These are phyloP conservation scores for Oryzias melastigma DNA, from an alignment of 2,113 vertebrate species.

Conservation along the genomic window DNA sequence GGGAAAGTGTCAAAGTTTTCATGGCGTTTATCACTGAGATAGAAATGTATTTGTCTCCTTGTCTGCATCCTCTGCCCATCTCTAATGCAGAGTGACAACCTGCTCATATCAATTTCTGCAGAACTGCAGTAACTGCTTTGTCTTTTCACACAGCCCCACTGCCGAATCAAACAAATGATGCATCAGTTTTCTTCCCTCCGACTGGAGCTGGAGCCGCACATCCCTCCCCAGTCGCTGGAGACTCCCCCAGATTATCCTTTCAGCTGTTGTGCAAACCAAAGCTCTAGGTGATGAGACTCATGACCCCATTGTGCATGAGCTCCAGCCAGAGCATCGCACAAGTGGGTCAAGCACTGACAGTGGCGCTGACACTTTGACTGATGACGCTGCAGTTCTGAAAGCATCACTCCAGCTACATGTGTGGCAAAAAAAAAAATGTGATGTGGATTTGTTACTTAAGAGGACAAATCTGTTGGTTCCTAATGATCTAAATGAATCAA, in stretches of 20 bases:
- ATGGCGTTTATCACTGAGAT: constrained; percentile 23
- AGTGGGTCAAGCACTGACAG: constrained; percentile 52
- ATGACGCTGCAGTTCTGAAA: constrained; percentile 6
- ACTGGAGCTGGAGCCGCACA: constrained; percentile 11
- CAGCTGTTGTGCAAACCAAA: constrained; percentile 27
- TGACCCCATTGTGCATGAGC: constrained; percentile 57
- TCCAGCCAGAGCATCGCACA: constrained; percentile 48
- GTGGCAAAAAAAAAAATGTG: background rate
- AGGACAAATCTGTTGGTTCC: too few species aligned
- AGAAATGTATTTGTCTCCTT: constrained; percentile 27
- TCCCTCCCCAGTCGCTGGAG: constrained; percentile 8
- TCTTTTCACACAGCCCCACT: constrained; percentile 15
- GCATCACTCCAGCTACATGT: background rate
- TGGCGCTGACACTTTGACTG: constrained; percentile 38
- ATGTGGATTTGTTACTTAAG: too few species aligned
- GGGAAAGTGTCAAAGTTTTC: background rate
- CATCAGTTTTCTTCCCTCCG: constrained; percentile 6
- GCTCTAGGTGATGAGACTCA: constrained; percentile 55
- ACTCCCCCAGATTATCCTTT: constrained; percentile 13
- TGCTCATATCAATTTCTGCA: constrained; percentile 39
- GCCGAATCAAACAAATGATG: constrained; percentile 25
- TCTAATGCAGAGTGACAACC: constrained; percentile 45
- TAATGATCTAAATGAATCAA: too few species aligned
- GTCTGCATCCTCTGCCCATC: constrained; percentile 1
- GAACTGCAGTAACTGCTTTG: constrained; percentile 27